These are phyloP conservation scores for Drosophila funebris DNA, from an alignment of 1,140 invertebrate genomes.

Conservation along the genomic window DNA sequence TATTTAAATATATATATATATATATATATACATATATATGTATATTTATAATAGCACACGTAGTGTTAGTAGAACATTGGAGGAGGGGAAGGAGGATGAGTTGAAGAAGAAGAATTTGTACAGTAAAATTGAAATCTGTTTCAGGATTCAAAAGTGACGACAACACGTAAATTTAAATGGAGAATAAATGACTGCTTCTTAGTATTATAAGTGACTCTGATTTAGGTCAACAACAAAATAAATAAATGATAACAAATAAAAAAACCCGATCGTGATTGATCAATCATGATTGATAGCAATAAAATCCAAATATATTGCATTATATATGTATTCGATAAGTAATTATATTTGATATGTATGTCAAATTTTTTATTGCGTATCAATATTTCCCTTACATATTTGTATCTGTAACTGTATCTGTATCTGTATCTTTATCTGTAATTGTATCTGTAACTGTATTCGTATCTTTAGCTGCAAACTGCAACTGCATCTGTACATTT, in stretches of 20 bases:
- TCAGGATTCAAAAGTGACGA: constrained; percentile 80
- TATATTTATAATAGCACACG: constrained; percentile 37
- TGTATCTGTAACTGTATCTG: constrained; percentile 45
- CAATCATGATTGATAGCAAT: constrained; percentile 61
- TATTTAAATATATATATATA: constrained; percentile 25
- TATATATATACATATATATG: constrained; percentile 21
- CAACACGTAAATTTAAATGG: constrained; percentile 81
- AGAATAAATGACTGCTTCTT: constrained; percentile 82
- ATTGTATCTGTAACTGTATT: constrained; percentile 45
- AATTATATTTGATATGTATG: constrained; percentile 54
- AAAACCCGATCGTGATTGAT: constrained; percentile 52
- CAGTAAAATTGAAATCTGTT: constrained; percentile 78
- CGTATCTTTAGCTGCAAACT: constrained; percentile 32
- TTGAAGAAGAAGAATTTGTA: constrained; percentile 63
- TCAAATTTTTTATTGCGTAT: constrained; percentile 72
- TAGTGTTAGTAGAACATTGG: constrained; percentile 17
- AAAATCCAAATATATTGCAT: constrained; percentile 75
- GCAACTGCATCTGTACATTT: constrained; percentile 37
- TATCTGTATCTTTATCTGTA: constrained; percentile 31
- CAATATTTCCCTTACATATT: constrained; percentile 53
- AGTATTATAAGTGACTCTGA: constrained; percentile 82
- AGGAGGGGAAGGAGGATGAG: background rate
- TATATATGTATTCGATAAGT: constrained; percentile 78
- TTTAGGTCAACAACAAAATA: constrained; percentile 65
- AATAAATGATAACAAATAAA: background rate